Evolutionary conservation across 2,797 vertebrate species (phyloP).

Genomic region (Capromys pilorides): DNA sequence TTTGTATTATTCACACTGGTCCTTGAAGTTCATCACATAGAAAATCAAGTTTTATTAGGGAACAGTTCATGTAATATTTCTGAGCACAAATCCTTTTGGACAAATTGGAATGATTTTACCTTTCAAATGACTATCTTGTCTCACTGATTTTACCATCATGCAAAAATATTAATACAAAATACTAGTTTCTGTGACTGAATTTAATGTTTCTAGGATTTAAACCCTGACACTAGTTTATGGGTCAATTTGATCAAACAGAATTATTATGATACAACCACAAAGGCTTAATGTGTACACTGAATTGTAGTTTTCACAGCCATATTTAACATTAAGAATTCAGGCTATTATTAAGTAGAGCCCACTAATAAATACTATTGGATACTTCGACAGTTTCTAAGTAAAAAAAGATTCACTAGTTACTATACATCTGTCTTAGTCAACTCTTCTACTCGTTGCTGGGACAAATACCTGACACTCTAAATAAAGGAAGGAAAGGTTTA

Average conservation of each 20-base stretch:
- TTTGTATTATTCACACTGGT: neutral
- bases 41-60: neutral
- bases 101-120: neutral
- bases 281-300: neutral
- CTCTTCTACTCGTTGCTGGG: too few relatives aligned
- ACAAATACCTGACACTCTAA: too few relatives aligned
- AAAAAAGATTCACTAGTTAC: neutral
- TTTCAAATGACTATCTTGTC: neutral
- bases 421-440: too few relatives aligned
- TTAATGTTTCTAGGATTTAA: constrained; percentile 3
- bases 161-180: neutral
- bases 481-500: too few relatives aligned
- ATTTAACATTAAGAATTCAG: constrained; percentile 23
- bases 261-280: neutral
- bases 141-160: neutral
- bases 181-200: neutral
- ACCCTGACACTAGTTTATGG: neutral
- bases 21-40: neutral
- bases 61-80: neutral
- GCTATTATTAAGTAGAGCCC: neutral
- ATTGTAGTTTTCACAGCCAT: neutral
- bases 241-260: neutral
- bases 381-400: neutral
- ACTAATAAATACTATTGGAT: neutral
- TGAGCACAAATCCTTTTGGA: neutral